Percentiles rank a stretch among this genome's conserved stretches.
These are phyloP conservation scores for Alca torda DNA, from an alignment of 2,797 vertebrate species.

Conservation along the genomic window DNA sequence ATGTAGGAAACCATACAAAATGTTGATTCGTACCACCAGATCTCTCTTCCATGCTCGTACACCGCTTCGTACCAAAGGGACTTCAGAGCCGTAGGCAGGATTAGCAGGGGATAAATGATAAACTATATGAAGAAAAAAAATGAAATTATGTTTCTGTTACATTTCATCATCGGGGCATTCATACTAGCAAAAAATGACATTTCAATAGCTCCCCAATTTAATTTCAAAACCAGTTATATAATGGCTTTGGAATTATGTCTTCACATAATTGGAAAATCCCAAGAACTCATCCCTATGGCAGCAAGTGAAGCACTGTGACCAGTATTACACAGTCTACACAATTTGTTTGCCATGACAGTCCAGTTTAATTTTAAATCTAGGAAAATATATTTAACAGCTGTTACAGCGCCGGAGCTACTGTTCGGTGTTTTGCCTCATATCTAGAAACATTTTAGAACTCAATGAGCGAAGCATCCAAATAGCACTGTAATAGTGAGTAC, in stretches of 20 bases:
- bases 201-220: background rate
- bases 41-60: background rate
- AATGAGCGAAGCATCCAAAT: background rate
- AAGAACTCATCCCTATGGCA: background rate
- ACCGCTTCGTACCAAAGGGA: background rate
- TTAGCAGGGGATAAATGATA: background rate
- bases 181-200: background rate
- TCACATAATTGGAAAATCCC: background rate
- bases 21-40: background rate
- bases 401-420: background rate
- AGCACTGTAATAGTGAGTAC: background rate
- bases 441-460: background rate
- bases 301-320: background rate
- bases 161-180: background rate
- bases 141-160: background rate
- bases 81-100: background rate
- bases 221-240: background rate
- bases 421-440: background rate
- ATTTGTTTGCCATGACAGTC: background rate
- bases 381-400: background rate
- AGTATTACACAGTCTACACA: background rate
- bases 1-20: background rate
- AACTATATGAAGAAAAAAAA: background rate
- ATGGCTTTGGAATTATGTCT: background rate
- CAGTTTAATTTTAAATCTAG: background rate